Evolutionary conservation across 1,140 invertebrate genomes (phyloP), one percentile per base, ranked within the genome.

Genomic region (Chrysomallon squamiferum): DNA sequence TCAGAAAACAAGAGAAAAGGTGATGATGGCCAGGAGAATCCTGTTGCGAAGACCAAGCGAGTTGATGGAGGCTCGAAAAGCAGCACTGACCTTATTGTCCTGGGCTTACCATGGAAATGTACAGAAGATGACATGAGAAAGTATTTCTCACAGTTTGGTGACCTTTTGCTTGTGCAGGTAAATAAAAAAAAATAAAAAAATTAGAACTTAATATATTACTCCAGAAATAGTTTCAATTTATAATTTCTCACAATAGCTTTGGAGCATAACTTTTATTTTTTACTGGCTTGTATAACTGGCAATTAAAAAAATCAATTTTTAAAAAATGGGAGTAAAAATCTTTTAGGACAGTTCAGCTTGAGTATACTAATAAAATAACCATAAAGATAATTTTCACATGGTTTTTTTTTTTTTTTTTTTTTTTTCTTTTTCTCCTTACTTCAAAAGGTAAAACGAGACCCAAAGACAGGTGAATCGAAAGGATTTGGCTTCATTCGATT

Each of bases 1-100:
- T 45, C 86, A 93, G 95, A 97, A 88, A 96, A 96, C 86, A 97
- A 97, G 88, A 89, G 95, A 68, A 98, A 97, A 88, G 94, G 93
- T 58, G 95, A 96, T 84, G 95, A 97, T 86, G 93, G 92, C 80
- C 89, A 94, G 75, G 95, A 97, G 86, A 95, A 93, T 84, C 93
- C 93, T 50, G 92, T 91, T 65, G 92, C 92, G n/a, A 97, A 82
- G 68, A 81, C 74, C 2, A 81, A 86, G 77, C 67, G 95, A 94
- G 50, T 82, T 47, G 75, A 82, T 45, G 93, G 93, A 79, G 35
- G 33, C 93, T 22, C 95, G 35, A 71, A 95, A 75, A 97, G 95
- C 87, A 96, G 95, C 69, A 54, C 50, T 20, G 96, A 99, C 87
- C 89, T 99, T 68, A 98, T 99, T 85, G 95, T 99, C 0, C 88